Percentiles rank a stretch among this genome's conserved stretches.
Evolutionary conservation across 2,888 invertebrate species (phyloP).

Genomic region (Heliconius ismenius): DNA sequence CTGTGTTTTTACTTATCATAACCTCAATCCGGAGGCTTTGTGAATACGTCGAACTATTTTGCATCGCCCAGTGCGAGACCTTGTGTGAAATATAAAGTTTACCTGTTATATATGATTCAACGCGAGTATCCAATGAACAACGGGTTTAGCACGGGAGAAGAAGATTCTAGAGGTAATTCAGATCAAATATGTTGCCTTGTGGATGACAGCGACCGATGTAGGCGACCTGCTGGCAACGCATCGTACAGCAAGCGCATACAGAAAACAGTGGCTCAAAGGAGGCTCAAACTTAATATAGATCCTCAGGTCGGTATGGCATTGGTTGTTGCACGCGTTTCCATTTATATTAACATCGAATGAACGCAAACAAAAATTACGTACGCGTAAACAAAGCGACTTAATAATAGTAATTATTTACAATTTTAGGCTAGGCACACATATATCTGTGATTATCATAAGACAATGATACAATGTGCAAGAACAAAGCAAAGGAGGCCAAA

Average conservation of each 20-base stretch:
- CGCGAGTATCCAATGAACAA: slow-evolving; percentile 86
- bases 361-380: slow-evolving; percentile 37
- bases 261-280: slow-evolving; percentile 95
- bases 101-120: slow-evolving; percentile 81
- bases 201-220: slow-evolving; percentile 93
- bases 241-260: slow-evolving; percentile 98
- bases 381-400: slow-evolving; percentile 25
- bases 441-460: slow-evolving; percentile 98
- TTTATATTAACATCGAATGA: slow-evolving; percentile 21
- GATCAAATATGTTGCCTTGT: slow-evolving; percentile 96
- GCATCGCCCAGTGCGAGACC: slow-evolving; percentile 64
- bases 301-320: slow-evolving; percentile 65
- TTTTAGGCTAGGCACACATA: slow-evolving; percentile 95
- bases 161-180: slow-evolving; percentile 92
- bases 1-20: slow-evolving; percentile 70
- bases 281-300: slow-evolving; percentile 94
- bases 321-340: slow-evolving; percentile 21
- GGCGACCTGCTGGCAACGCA: slow-evolving; percentile 94
- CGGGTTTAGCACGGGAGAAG: slow-evolving; percentile 95
- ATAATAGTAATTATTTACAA: slow-evolving; percentile 39
- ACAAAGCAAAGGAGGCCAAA: slow-evolving; percentile 92
- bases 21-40: slow-evolving; percentile 72
- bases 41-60: slow-evolving; percentile 72
- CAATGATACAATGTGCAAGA: slow-evolving; percentile 96
- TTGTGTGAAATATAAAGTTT: slow-evolving; percentile 60